Conservation (phyloP, 2,888 invertebrate species). For the Tryphoninae sp. region DNA sequence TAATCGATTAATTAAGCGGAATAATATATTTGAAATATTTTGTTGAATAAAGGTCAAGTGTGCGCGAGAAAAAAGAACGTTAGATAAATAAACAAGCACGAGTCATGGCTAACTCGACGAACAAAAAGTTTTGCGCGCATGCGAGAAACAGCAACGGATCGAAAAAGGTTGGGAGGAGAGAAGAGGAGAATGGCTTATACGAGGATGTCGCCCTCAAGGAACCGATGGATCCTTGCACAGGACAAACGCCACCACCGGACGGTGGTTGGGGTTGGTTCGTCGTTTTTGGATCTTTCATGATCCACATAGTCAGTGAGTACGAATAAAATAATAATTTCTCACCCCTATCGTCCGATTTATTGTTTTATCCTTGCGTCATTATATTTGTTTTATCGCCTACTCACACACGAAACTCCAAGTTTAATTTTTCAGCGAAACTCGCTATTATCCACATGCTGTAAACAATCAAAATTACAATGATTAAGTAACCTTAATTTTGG, state of each 20-base stretch:
- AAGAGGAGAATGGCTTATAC: constrained; percentile 60
- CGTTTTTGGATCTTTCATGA: constrained; percentile 97
- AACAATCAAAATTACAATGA: background rate
- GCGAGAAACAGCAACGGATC: constrained; percentile 40
- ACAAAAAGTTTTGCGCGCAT: constrained; percentile 53
- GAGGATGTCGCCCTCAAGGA: constrained; percentile 56
- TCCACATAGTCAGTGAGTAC: constrained; percentile 95
- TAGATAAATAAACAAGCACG: constrained; percentile 6
- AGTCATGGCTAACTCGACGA: constrained; percentile 70
- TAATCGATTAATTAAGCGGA: background rate
- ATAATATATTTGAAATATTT: no score
- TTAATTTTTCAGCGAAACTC: background rate
- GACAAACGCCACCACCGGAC: constrained; percentile 87
- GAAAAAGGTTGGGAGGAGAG: constrained; percentile 55
- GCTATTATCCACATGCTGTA: background rate
- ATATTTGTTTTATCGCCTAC: background rate
- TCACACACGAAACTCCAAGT: background rate
- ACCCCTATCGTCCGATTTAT: background rate
- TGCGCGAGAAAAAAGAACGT: constrained; percentile 7
- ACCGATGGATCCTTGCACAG: constrained; percentile 41
- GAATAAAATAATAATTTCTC: background rate
- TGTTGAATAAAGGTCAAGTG: background rate
- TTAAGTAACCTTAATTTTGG: background rate
- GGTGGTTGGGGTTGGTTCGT: constrained; percentile 98
- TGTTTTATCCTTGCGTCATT: background rate